Evolutionary conservation across 2,113 vertebrate species (phyloP), one percentile per base, ranked within the genome.

Genomic region (Otocyon megalotis): DNA sequence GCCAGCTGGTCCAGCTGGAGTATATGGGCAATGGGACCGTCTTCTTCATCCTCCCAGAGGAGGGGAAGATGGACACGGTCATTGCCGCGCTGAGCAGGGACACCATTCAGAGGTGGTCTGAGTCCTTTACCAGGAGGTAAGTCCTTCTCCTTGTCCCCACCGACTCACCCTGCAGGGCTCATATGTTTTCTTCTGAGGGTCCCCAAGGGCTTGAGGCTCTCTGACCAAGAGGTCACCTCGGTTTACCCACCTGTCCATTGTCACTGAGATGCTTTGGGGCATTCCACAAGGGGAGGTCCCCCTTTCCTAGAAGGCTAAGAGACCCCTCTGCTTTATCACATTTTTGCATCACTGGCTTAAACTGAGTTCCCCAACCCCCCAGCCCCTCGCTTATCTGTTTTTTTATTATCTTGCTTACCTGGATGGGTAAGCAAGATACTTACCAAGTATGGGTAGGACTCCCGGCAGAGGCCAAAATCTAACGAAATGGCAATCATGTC

Each of bases 11-110:
- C 32, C 96, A 90, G 71, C 80, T 99, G 90, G 74, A 98, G 67
- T 98, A 98, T 28, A 88, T 53, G 2, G 98, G 98, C 63, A 99
- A 98, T 8, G 98, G 99, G 67, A 99, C 99, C 16, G 97, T 99
- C 97, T 99, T 99, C 98, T 98, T 99, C 24, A 94, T 99, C 95
- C 98, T 99, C 56, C 99, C 99, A 11, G 97, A 96, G 9, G 10
- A 95, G 86, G 98, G 98, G 22, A 91, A 98, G 97, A 98, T 98
- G 92, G 97, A 98, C 56, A 56, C 2, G 0, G 91, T 99, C 77
- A 98, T 97, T 0, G 7, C 88, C 3, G 81, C 28, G 0, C 97
- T 99, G 53, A 96, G 94, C 92, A 92, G 98, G 83, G 97, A 98
- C 92, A 98, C 37, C 4, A 32, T 98, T 67, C 97, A 15, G 97